A percentile compares a stretch with the other conserved stretches of the same genome.
These are phyloP conservation scores for Sardina pilchardus DNA, from an alignment of 2,113 vertebrate species.

Conservation along the genomic window DNA sequence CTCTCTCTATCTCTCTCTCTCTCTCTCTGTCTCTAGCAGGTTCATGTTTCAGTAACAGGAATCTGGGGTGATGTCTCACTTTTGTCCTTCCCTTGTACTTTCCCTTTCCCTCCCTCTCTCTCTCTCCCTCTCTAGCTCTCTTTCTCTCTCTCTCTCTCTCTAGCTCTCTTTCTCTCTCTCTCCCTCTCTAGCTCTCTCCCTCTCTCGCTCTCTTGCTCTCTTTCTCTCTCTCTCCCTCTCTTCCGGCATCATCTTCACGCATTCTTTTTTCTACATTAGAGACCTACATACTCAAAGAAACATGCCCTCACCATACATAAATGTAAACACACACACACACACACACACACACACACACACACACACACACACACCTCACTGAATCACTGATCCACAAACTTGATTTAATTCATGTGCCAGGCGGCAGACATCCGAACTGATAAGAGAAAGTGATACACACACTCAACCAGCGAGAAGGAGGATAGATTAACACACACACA, in stretches of 20 bases:
- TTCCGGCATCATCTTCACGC: no score
- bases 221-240: no score
- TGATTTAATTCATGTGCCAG: no score
- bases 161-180: background rate
- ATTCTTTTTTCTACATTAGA: no score
- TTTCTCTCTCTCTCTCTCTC: background rate
- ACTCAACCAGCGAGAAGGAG: no score
- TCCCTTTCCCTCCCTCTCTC: background rate
- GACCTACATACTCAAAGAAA: background rate
- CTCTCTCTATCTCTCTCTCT: background rate
- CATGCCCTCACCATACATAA: no score
- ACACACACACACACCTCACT: background rate
- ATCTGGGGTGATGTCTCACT: background rate
- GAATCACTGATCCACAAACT: background rate
- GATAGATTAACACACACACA: no score
- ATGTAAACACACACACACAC: no score
- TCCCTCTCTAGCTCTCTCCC: background rate
- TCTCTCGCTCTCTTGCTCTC: background rate
- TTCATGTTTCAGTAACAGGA: conserved; percentile 18
- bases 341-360: background rate
- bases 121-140: background rate
- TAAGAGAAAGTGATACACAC: no score
- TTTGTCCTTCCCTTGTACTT: background rate
- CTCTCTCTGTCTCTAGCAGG: background rate
- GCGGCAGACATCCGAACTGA: no score